These are phyloP conservation scores for Tupaia chinensis DNA, from an alignment of 2,113 vertebrate genomes.

Conservation along the genomic window DNA sequence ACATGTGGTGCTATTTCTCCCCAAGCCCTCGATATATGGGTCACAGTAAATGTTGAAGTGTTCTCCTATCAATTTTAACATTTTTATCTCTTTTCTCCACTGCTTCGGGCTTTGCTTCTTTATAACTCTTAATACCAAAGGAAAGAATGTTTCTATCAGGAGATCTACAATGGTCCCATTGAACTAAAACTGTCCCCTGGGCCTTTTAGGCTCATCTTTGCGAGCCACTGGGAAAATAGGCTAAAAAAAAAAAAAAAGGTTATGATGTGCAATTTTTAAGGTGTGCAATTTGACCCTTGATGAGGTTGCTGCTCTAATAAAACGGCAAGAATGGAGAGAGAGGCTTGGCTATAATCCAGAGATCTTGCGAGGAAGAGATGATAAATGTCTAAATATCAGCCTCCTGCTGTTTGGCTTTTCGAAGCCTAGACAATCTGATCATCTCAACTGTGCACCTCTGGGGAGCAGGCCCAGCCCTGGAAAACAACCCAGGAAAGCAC, in stretches of 20 bases:
- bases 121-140: constrained; percentile 24
- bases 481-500: constrained; percentile 21
- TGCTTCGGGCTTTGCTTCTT: neutral
- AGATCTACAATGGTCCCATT: neutral
- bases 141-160: neutral
- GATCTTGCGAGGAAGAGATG: neutral
- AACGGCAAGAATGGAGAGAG: neutral
- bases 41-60: neutral
- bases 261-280: neutral
- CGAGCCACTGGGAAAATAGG: neutral
- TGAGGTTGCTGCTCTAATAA: neutral
- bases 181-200: neutral
- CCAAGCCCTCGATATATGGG: neutral
- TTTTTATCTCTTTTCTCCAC: neutral
- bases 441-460: neutral
- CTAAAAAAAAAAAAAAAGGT: neutral
- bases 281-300: neutral
- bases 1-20: neutral
- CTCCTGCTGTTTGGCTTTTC: neutral
- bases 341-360: neutral
- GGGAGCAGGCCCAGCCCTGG: neutral
- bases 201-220: neutral
- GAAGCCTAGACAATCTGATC: neutral
- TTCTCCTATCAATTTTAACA: neutral
- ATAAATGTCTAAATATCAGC: neutral